Evolutionary conservation across 2,113 vertebrate species (phyloP).

Genomic region (Cavia porcellus): DNA sequence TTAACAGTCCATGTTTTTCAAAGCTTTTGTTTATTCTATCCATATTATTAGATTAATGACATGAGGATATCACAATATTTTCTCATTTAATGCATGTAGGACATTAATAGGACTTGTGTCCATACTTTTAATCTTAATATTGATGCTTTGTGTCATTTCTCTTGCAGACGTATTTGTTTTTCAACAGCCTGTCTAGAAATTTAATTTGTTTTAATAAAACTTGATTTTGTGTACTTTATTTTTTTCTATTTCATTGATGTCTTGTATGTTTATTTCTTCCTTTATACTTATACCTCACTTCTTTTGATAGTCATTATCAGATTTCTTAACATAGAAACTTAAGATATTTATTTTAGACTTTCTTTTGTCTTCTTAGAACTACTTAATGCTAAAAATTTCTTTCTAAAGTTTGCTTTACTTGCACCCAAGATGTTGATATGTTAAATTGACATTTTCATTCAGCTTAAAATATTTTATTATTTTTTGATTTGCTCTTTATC

Average conservation of each 20-base stretch:
- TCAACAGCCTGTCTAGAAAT: not conserved
- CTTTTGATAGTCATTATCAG: not conserved
- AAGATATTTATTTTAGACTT: not conserved
- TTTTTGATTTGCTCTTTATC: not conserved
- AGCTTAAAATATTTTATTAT: not conserved
- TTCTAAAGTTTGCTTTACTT: not conserved
- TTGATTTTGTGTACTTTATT: not conserved
- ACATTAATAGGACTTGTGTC: not conserved
- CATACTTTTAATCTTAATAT: not conserved
- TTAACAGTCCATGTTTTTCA: not conserved
- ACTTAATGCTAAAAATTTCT: not conserved
- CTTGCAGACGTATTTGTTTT: not conserved
- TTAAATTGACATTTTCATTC: not conserved
- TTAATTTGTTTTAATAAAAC: not conserved
- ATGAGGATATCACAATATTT: too few relatives aligned
- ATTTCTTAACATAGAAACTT: not conserved
- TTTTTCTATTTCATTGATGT: not conserved
- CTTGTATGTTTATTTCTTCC: not conserved
- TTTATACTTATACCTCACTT: not conserved
- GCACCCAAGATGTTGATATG: not conserved
- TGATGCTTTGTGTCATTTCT: not conserved
- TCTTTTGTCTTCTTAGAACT: not conserved
- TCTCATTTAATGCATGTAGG: not conserved
- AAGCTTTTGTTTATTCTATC: not conserved
- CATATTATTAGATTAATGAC: not conserved